phyloP scores from a whole-genome alignment of 2,888 invertebrate genomes.

The Deilephila elpenor region DNA sequence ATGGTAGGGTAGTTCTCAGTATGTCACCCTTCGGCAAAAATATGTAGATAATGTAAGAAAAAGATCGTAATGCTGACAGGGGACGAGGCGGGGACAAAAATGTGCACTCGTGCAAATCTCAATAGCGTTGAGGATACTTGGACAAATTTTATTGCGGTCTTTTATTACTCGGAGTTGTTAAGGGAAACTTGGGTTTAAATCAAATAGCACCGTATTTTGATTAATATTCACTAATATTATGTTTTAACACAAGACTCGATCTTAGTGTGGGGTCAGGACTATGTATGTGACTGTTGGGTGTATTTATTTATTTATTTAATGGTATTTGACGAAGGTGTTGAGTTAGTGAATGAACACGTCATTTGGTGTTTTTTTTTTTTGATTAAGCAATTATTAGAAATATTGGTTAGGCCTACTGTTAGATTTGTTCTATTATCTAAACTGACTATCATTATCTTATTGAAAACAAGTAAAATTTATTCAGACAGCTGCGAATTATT shows the following conservation, averaged over 20 bases:
- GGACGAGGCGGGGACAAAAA: background rate
- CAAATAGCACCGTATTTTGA: constrained; percentile 9
- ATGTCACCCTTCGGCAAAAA: background rate
- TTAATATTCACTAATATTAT: background rate
- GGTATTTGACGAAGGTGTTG: background rate
- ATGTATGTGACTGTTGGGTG: too few species aligned
- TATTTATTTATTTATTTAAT: too few species aligned
- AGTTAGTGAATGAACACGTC: background rate
- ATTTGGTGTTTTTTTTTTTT: too few species aligned
- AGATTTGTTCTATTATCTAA: too few species aligned
- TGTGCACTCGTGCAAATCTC: constrained; percentile 25
- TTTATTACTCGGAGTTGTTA: constrained; percentile 18
- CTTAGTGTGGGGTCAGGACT: too few species aligned
- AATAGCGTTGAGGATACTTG: constrained; percentile 14
- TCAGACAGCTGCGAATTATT: too few species aligned
- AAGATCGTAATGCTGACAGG: constrained; percentile 19
- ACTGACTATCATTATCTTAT: too few species aligned
- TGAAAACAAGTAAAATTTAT: too few species aligned
- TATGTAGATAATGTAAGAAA: constrained; percentile 22
- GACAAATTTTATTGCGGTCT: constrained; percentile 23
- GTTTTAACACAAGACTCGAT: too few species aligned
- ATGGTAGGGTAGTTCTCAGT: background rate
- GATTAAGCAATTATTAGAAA: too few species aligned
- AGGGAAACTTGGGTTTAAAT: background rate
- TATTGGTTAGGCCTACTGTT: too few species aligned